Base-by-base conservation (phyloP, 1,140 invertebrate species). In the Trypoxylus dichotomus region DNA sequence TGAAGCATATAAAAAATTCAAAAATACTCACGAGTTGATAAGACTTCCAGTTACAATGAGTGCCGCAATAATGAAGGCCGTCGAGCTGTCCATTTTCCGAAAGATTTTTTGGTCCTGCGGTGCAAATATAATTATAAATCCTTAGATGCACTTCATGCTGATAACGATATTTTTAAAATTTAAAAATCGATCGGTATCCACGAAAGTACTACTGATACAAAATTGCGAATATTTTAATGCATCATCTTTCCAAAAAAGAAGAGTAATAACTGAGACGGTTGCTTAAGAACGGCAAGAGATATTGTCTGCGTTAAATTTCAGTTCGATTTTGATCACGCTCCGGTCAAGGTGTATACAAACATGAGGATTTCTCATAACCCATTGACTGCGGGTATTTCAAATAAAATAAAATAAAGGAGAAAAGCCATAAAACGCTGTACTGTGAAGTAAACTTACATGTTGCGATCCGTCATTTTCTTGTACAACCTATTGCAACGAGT, bases 301-400 rank as follows among this genome's bases (percentile, higher is more conserved):
- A 37, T 37, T 37, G 32, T 8, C 60, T 10, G 60, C 60, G 24
- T 68, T 8, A 58, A 68, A 68, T 68, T 68, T 68, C 24, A 68
- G 60, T 68, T 68, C 60, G 60, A 68, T 27, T 68, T 68, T 68
- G 60, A 68, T 21, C 60, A 25, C 60, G 24, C 24, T 24, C 21
- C 27, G 60, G 24, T 27, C 21, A 68, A 68, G 60, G 60, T 68
- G 60, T 68, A 21, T 25, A 68, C 21, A 68, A 60, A 60, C 58
- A 60, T 29, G 11, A 29, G 7, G 60, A 29, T 68, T 68, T 68
- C 60, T 68, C 60, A 27, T 68, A 68, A 68, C 60, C 60, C 60
- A 68, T 68, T 68, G 60, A 68, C 60, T 68, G 24, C 60, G 60
- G 7, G 60, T 29, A 27, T 68, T 68, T 68, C 60, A 68, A 68